phyloP scores from a whole-genome alignment of 2,888 invertebrate genomes.

The Dorcus hopei region DNA sequence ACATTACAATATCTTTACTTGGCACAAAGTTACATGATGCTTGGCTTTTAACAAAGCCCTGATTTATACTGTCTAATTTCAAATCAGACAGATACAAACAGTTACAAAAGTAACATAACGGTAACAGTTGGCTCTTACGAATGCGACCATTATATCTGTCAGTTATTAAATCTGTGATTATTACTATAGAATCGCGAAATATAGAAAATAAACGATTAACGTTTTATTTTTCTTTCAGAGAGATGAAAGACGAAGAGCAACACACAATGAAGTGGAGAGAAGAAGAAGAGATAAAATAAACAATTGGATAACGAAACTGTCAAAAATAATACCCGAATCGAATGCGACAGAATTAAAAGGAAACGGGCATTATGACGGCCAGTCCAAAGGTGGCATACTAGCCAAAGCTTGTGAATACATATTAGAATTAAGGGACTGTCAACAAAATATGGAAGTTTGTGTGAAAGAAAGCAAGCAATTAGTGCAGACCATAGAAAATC shows the following conservation, averaged over 20 bases:
- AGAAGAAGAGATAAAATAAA: conserved; percentile 94
- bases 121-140: too few species aligned
- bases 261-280: conserved; percentile 94
- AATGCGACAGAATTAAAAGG: conserved; percentile 57
- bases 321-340: conserved; percentile 79
- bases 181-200: too few species aligned
- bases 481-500: conserved; percentile 64
- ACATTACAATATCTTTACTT: too few species aligned
- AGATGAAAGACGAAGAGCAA: conserved; percentile 85
- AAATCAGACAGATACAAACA: too few species aligned
- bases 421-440: conserved; percentile 73
- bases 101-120: too few species aligned
- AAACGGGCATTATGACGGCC: conserved; percentile 59
- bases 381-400: conserved; percentile 93
- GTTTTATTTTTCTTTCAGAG: conserved; percentile 48
- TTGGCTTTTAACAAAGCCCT: too few species aligned
- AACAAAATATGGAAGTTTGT: conserved; percentile 66
- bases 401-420: conserved; percentile 96
- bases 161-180: too few species aligned
- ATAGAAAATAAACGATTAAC: background rate
- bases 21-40: too few species aligned
- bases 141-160: too few species aligned
- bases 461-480: conserved; percentile 68
- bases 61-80: too few species aligned
- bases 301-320: conserved; percentile 91